Percentiles rank a stretch among this genome's conserved stretches.
Conservation (phyloP, 1,140 invertebrate genomes). For the Dryas iulia region DNA sequence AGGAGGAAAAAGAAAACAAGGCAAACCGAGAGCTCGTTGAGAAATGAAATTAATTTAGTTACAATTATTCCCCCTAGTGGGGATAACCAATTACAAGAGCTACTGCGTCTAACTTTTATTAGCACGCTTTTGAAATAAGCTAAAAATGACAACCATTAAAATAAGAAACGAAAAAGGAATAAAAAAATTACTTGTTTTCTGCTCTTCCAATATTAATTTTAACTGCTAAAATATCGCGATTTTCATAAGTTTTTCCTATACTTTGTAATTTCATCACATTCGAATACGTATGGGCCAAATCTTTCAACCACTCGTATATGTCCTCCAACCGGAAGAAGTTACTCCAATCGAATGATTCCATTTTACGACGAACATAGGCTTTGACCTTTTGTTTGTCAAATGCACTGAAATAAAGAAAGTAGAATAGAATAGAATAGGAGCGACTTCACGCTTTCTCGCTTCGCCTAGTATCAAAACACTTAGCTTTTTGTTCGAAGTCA, state of each 20-base stretch:
- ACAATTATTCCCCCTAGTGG: no score
- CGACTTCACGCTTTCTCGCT: no score
- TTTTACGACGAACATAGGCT: slow-evolving; percentile 52
- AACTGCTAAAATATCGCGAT: slow-evolving; percentile 83
- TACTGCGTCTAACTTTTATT: no score
- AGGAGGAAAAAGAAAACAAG: no score
- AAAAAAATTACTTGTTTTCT: slow-evolving; percentile 35
- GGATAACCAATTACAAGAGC: no score
- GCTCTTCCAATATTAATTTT: slow-evolving; percentile 76
- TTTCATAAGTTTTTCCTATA: slow-evolving; percentile 82
- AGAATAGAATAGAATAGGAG: no score
- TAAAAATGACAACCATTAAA: no score
- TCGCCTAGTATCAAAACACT: not conserved
- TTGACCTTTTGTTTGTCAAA: slow-evolving; percentile 61
- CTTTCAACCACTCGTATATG: slow-evolving; percentile 76
- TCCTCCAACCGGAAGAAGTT: slow-evolving; percentile 71
- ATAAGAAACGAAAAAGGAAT: not conserved
- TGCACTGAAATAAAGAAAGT: slow-evolving; percentile 35
- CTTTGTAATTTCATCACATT: slow-evolving; percentile 71
- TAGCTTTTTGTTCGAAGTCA: not conserved
- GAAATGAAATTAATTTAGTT: no score
- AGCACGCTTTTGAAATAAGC: no score
- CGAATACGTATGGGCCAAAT: slow-evolving; percentile 58
- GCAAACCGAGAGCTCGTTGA: no score
- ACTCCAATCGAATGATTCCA: slow-evolving; percentile 68